phyloP scores from a whole-genome alignment of 2,113 vertebrate genomes.

The Stomatorhinus ivindoensis region DNA sequence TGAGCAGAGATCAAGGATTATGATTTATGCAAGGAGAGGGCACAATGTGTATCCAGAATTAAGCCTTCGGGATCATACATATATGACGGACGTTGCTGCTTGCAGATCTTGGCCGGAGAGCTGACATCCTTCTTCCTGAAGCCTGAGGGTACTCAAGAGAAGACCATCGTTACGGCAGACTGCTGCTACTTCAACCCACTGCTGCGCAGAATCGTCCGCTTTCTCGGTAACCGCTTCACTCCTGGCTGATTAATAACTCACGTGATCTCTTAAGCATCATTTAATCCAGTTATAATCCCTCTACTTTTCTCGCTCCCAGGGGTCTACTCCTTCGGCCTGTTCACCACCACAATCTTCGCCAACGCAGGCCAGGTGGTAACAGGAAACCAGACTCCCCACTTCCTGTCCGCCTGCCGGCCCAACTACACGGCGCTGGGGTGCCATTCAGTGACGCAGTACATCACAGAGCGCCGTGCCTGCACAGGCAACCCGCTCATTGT shows the following conservation, averaged over 20 bases:
- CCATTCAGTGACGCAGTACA: slow-evolving; percentile 66
- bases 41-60: background rate
- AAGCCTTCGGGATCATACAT: background rate
- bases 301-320: slow-evolving; percentile 49
- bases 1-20: background rate
- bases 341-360: slow-evolving; percentile 84
- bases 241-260: background rate
- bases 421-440: slow-evolving; percentile 86
- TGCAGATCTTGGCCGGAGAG: slow-evolving; percentile 79
- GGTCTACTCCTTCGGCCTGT: slow-evolving; percentile 83
- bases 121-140: slow-evolving; percentile 73
- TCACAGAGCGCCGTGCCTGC: slow-evolving; percentile 69
- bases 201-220: slow-evolving; percentile 76
- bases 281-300: background rate
- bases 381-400: slow-evolving; percentile 82
- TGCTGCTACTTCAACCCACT: slow-evolving; percentile 87
- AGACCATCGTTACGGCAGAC: slow-evolving; percentile 77
- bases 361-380: slow-evolving; percentile 88
- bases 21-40: background rate
- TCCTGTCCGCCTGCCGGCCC: slow-evolving; percentile 80
- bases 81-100: background rate
- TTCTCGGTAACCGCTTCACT: slow-evolving; percentile 65
- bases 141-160: slow-evolving; percentile 62
- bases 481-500: slow-evolving; percentile 75
- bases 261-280: background rate